Evolutionary conservation across 2,888 invertebrate species (phyloP), one percentile per base, ranked within the genome.

Genomic region (Acronicta aceris): DNA sequence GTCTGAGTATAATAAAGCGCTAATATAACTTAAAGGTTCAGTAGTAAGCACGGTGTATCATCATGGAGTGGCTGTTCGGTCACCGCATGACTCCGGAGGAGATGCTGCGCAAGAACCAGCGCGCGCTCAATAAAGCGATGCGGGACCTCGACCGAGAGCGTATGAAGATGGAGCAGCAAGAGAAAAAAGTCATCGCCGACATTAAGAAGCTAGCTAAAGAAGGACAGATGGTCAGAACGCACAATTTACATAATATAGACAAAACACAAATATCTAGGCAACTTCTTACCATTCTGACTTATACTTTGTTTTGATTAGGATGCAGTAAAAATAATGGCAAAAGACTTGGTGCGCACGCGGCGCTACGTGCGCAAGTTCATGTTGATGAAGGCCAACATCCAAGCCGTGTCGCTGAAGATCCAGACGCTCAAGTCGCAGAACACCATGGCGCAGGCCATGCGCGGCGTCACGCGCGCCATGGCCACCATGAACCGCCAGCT

Each of bases 371-470:
- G 99, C 90, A 99, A 99, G 92, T 99, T 99, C 89, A 99, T 99
- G 97, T 90, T 99, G 74, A 99, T 99, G 99, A 98, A 98, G 88
- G 99, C 99, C 1, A 99, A 99, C 90, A 99, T 99, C 81, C 99
- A 99, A 93, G 99, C 98, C 0, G 99, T 99, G 12, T 97, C 99
- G 0, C 95, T 99, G 57, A 99, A 99, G 95, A 99, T 99, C 69
- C 99, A 99, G 94, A 99, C 99, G 0, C 95, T 99, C 17, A 97
- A 98, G 89, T 99, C 99, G 8, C 99, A 99, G 94, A 99, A 99
- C 95, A 98, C 99, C 7, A 99, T 99, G 99, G 99, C 99, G 17
- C 97, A 98, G 92, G 99, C 99, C 0, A 99, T 99, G 99, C 98
- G 98, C 89, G 99, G 99, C 25, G 99, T 99, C 42, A 99, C 99